Evolutionary conservation across 2,797 vertebrate genomes (phyloP).

Genomic region (Crocodylus rhombifer): DNA sequence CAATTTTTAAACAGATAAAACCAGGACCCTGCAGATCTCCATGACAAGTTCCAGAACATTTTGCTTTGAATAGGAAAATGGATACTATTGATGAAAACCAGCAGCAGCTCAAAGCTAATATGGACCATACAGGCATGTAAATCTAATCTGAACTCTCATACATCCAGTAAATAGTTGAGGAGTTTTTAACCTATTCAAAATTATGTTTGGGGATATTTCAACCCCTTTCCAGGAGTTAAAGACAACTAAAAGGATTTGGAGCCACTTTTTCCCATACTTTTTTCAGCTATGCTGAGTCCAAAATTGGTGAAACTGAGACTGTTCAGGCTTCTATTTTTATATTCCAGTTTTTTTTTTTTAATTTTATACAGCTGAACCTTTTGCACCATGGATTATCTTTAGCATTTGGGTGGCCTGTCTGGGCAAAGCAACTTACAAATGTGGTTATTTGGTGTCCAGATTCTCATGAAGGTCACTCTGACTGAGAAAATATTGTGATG

Average conservation of each 20-base stretch:
- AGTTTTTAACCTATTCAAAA: background rate
- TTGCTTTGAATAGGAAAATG: background rate
- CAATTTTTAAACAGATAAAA: no score
- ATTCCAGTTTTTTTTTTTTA: background rate
- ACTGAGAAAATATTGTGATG: background rate
- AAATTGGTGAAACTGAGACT: background rate
- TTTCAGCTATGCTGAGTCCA: background rate
- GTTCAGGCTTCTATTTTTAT: background rate
- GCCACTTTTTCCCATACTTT: background rate
- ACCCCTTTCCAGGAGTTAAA: background rate
- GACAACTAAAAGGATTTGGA: background rate
- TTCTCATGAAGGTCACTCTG: background rate
- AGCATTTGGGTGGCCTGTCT: background rate
- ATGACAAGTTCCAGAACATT: background rate
- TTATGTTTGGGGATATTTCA: fast-evolving
- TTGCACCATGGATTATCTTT: background rate
- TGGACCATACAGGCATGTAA: fast-evolving
- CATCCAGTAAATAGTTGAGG: background rate
- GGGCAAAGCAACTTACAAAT: background rate
- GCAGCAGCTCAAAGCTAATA: background rate
- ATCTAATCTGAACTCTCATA: background rate
- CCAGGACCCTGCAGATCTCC: fast-evolving
- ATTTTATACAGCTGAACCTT: background rate
- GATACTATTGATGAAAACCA: fast-evolving
- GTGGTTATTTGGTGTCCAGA: background rate